A percentile compares a stretch with the other conserved stretches of the same genome.
These are phyloP conservation scores for Phaedon cochleariae DNA, from an alignment of 2,888 invertebrate species.

Conservation along the genomic window DNA sequence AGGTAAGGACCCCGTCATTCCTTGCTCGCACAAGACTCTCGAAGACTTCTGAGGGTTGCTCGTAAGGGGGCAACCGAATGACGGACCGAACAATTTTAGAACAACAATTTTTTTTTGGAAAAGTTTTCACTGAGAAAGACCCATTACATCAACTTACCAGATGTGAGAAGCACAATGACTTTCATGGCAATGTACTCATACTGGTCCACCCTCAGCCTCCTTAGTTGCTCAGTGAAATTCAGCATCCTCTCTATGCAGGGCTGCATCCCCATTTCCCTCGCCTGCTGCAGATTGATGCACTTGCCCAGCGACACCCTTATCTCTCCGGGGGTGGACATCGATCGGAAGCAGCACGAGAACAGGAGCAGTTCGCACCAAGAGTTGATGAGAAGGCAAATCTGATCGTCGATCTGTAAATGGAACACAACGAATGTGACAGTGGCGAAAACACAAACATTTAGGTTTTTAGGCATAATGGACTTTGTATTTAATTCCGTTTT, in stretches of 20 bases:
- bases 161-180: constrained; percentile 89
- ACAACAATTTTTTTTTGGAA: not conserved
- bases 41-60: too few relatives aligned
- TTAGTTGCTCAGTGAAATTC: constrained; percentile 91
- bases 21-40: too few relatives aligned
- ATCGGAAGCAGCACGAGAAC: constrained; percentile 94
- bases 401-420: constrained; percentile 93
- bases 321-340: constrained; percentile 89
- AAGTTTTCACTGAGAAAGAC: too few relatives aligned
- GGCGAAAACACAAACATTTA: not conserved
- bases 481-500: too few relatives aligned
- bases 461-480: too few relatives aligned
- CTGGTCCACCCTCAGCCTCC: constrained; percentile 88
- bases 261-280: constrained; percentile 77
- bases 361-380: constrained; percentile 95
- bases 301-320: constrained; percentile 74
- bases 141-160: constrained; percentile 72
- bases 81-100: not conserved
- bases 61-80: not conserved
- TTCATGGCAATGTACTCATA: constrained; percentile 98
- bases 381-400: constrained; percentile 95
- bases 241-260: constrained; percentile 95
- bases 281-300: constrained; percentile 72
- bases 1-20: too few relatives aligned
- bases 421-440: not conserved